Evolutionary conservation across 2,888 invertebrate species (phyloP).

Genomic region (Oscheius sp.): DNA sequence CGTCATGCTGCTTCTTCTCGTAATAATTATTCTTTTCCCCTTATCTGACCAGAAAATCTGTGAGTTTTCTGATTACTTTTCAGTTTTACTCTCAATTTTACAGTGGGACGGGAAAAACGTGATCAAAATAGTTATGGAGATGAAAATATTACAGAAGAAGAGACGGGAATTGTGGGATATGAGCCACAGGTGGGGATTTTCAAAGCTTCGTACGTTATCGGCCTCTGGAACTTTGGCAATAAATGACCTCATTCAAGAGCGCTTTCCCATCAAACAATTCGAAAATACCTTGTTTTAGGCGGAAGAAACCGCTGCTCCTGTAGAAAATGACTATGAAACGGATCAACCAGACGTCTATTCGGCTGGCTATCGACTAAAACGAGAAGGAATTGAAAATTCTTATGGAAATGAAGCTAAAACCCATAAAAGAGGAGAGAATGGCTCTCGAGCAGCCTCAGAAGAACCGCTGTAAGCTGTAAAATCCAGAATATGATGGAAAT

Average conservation of each 20-base stretch:
- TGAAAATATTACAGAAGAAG: slow-evolving; percentile 10
- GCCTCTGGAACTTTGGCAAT: no score
- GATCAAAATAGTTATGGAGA: slow-evolving; percentile 19
- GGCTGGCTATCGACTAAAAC: slow-evolving; percentile 14
- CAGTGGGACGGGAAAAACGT: background rate
- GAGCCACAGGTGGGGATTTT: background rate
- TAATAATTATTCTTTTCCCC: background rate
- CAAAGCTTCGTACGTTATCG: no score
- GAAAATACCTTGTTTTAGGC: no score
- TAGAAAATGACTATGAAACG: slow-evolving; percentile 28
- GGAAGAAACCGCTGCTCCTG: slow-evolving; percentile 29
- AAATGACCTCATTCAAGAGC: no score
- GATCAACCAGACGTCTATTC: slow-evolving; percentile 18
- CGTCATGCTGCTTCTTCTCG: no score
- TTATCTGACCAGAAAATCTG: no score
- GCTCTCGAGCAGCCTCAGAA: background rate
- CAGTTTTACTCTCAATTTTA: background rate
- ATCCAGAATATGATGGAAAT: no score
- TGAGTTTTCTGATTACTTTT: background rate
- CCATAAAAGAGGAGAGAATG: slow-evolving; percentile 4
- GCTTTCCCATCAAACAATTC: no score
- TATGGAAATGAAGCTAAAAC: slow-evolving; percentile 18
- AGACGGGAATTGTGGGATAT: background rate
- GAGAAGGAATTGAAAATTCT: background rate
- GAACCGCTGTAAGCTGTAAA: background rate